phyloP scores from a whole-genome alignment of 2,888 invertebrate species.

The Phymatocera aterrima region DNA sequence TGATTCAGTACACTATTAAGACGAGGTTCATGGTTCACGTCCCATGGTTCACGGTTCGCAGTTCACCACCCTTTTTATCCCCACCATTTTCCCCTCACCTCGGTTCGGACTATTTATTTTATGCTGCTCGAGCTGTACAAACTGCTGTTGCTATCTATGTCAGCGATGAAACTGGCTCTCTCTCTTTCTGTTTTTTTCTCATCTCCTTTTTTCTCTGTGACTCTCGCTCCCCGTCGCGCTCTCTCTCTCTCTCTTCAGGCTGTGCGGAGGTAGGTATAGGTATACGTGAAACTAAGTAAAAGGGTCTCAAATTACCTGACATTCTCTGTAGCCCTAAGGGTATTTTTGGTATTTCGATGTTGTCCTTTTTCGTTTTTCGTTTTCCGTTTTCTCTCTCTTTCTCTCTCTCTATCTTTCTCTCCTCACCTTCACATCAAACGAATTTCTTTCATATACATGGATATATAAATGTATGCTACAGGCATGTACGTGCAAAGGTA shows the following conservation, averaged over 20 bases:
- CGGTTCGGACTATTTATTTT: slow-evolving; percentile 32
- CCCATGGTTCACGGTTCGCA: background rate
- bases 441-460: background rate
- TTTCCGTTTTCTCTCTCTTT: no score
- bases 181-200: no score
- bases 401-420: no score
- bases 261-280: no score
- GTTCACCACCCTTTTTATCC: background rate
- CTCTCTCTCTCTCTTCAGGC: no score
- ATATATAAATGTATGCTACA: background rate
- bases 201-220: no score
- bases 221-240: no score
- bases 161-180: background rate
- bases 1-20: slow-evolving; percentile 9
- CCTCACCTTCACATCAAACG: background rate
- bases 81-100: no score
- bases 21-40: slow-evolving; percentile 7
- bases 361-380: no score
- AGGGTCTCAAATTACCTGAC: slow-evolving; percentile 26
- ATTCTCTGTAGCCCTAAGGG: background rate
- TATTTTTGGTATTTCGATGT: background rate
- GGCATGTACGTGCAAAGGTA: no score
- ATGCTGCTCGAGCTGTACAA: background rate
- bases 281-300: no score
- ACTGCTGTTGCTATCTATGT: slow-evolving; percentile 12